Conservation (phyloP, 2,113 vertebrate species). For the Indri indri region DNA sequence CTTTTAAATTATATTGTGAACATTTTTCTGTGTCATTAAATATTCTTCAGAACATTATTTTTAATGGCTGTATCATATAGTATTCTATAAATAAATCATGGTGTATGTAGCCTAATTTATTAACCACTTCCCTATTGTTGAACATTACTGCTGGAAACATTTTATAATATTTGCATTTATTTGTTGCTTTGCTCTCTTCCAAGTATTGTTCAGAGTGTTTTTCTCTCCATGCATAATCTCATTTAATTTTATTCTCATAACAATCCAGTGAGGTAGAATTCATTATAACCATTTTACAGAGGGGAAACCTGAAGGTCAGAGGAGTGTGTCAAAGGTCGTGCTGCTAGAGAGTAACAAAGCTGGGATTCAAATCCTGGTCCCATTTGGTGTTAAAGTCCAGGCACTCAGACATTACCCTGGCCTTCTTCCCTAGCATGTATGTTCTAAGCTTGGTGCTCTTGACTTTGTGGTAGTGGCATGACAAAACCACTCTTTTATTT, state of each 20-base stretch:
- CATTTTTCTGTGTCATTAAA: conserved; percentile 74
- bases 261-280: not conserved
- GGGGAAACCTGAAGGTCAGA: not conserved
- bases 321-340: not conserved
- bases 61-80: conserved; percentile 47
- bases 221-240: not conserved
- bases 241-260: not conserved
- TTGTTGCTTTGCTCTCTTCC: not conserved
- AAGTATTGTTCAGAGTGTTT: not conserved
- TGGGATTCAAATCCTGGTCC: not conserved
- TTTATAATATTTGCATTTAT: conserved; percentile 10
- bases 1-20: conserved; percentile 70
- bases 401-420: not conserved
- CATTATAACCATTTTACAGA: not conserved
- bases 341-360: not conserved
- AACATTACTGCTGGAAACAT: not conserved
- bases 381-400: not conserved
- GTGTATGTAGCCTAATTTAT: conserved; percentile 51
- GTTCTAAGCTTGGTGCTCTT: not conserved
- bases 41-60: conserved; percentile 75
- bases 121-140: conserved; percentile 40
- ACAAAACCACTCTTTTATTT: not conserved
- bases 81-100: conserved; percentile 70
- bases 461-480: no score
- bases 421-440: not conserved